A percentile compares a stretch with the other conserved stretches of the same genome.
Conservation (phyloP, 2,888 invertebrate genomes). For the Xylota sylvarum region DNA sequence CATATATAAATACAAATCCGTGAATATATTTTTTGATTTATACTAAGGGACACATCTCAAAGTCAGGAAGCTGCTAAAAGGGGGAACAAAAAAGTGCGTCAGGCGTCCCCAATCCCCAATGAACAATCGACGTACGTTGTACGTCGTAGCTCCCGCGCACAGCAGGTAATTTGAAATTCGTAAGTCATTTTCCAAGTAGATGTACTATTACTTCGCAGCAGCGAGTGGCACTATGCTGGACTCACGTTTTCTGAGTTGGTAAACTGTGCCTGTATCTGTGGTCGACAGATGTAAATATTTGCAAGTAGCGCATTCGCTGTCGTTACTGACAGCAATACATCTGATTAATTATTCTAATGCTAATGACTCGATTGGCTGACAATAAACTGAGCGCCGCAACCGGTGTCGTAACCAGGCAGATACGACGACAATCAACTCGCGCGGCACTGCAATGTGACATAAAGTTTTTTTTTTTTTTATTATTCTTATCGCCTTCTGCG, state of each 20-base stretch:
- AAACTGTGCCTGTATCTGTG: background rate
- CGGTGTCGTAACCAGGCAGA: conserved; percentile 34
- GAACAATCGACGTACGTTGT: too few relatives aligned
- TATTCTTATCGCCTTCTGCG: background rate
- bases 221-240: background rate
- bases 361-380: conserved; percentile 29
- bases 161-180: too few relatives aligned
- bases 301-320: background rate
- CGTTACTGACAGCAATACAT: background rate
- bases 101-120: too few relatives aligned
- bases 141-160: too few relatives aligned
- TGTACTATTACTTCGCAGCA: background rate
- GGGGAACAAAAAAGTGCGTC: too few relatives aligned
- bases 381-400: background rate
- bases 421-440: background rate
- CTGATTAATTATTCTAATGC: conserved; percentile 38
- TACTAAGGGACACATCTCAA: too few relatives aligned
- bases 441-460: conserved; percentile 44
- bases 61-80: too few relatives aligned
- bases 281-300: background rate
- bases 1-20: too few relatives aligned
- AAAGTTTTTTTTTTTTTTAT: background rate
- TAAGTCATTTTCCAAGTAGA: background rate
- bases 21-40: too few relatives aligned
- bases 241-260: conserved; percentile 34